These are phyloP conservation scores for Cantharis flavilabris DNA, from an alignment of 2,888 invertebrate genomes.

Conservation along the genomic window DNA sequence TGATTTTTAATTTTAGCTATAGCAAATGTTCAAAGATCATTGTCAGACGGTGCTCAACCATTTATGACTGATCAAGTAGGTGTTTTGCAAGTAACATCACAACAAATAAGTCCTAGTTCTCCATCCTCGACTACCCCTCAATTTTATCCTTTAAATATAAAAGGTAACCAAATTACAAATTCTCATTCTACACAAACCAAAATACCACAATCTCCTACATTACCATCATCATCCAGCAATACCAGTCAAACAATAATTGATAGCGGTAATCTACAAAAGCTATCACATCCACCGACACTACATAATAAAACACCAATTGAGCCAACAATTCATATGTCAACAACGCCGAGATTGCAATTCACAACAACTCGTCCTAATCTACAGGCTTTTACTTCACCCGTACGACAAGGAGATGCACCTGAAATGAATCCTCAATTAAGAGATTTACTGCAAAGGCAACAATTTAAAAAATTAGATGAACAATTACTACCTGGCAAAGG, in stretches of 20 bases:
- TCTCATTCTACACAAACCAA: constrained; percentile 35
- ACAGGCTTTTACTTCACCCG: constrained; percentile 38
- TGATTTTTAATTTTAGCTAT: constrained; percentile 54
- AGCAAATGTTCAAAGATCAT: constrained; percentile 61
- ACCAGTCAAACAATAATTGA: constrained; percentile 33
- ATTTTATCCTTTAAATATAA: constrained; percentile 39
- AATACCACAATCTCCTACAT: constrained; percentile 46
- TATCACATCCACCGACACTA: constrained; percentile 42
- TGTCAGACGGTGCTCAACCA: constrained; percentile 50
- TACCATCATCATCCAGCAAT: constrained; percentile 41
- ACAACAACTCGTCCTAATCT: constrained; percentile 39
- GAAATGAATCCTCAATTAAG: constrained; percentile 77
- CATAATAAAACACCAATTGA: constrained; percentile 50
- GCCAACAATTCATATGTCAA: constrained; percentile 60
- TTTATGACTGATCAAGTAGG: constrained; percentile 45
- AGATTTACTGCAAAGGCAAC: constrained; percentile 78
- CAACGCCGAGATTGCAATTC: constrained; percentile 61
- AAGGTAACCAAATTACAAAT: constrained; percentile 43
- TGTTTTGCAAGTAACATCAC: constrained; percentile 45
- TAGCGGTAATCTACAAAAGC: constrained; percentile 43
- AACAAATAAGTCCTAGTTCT: constrained; percentile 48
- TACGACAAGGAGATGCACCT: constrained; percentile 52
- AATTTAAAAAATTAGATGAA: constrained; percentile 62
- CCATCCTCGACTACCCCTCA: constrained; percentile 47
- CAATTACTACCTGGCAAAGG: constrained; percentile 50